Conservation (phyloP, 2,888 invertebrate genomes). For the Ophion ventricosus region DNA sequence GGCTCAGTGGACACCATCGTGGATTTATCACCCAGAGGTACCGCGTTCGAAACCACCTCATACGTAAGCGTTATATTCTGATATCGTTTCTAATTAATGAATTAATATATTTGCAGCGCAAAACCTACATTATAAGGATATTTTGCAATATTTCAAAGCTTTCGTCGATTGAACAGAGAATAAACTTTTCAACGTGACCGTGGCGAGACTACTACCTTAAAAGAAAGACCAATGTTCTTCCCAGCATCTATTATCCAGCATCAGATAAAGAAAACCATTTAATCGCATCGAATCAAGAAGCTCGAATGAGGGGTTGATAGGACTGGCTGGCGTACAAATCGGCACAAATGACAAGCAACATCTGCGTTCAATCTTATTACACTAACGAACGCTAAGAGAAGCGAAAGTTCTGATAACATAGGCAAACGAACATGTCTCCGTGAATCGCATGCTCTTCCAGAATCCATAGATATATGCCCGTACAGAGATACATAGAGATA, state of each 20-base stretch:
- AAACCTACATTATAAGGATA: no score
- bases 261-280: neutral
- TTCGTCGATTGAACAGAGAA: no score
- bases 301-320: neutral
- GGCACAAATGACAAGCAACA: neutral
- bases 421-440: neutral
- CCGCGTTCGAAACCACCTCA: no score
- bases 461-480: neutral
- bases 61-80: no score
- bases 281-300: neutral
- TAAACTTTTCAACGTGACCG: no score
- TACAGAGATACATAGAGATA: neutral
- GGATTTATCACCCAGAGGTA: no score
- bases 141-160: no score
- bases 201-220: no score
- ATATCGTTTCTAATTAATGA: no score
- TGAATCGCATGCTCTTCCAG: constrained; percentile 2
- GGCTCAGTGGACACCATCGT: no score
- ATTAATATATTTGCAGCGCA: no score
- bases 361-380: neutral
- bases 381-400: neutral
- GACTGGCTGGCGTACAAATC: neutral
- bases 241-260: neutral
- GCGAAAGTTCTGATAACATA: neutral
- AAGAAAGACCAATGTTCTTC: neutral